Evolutionary conservation across 37 sponge, comb jelly and placozoan species (phyloP).

Genomic region (Aplysina aerophoba): DNA sequence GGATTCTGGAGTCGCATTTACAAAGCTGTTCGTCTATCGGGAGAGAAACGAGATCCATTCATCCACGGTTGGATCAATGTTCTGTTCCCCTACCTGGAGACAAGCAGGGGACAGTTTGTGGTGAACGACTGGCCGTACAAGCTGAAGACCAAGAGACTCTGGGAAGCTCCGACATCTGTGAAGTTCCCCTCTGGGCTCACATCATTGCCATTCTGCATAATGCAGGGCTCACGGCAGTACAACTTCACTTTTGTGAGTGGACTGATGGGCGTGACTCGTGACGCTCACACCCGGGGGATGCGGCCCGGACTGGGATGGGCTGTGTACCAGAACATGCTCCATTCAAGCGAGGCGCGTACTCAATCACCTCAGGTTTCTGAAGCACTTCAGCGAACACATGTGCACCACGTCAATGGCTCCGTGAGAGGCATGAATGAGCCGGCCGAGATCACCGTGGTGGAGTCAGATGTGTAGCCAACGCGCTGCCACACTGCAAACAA

Average conservation of each 20-base stretch:
- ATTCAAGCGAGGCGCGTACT: no score
- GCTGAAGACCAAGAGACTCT: not conserved
- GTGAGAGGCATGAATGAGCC: no score
- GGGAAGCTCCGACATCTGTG: constrained; percentile 1
- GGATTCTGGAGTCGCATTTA: constrained; percentile 31
- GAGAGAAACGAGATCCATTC: not conserved
- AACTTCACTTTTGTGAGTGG: not conserved
- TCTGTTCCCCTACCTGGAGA: constrained; percentile 23
- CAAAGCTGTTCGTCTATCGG: not conserved
- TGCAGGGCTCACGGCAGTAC: not conserved
- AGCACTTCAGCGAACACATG: no score
- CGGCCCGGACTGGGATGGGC: constrained; percentile 12
- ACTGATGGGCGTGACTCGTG: not conserved
- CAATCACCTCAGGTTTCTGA: no score
- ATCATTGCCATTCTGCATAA: not conserved
- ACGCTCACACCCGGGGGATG: constrained; percentile 6
- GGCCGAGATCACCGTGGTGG: no score
- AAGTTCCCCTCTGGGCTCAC: constrained; percentile 14
- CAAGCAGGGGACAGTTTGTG: not conserved
- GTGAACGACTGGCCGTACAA: constrained; percentile 24
- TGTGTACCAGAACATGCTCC: not conserved
- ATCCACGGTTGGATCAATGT: constrained; percentile 34
- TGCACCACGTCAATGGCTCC: no score
- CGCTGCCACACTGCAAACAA: no score
- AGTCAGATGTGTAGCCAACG: no score